Percentiles rank a stretch among this genome's conserved stretches.
Evolutionary conservation across 2,888 invertebrate genomes (phyloP).

Genomic region (Tachina lurida): DNA sequence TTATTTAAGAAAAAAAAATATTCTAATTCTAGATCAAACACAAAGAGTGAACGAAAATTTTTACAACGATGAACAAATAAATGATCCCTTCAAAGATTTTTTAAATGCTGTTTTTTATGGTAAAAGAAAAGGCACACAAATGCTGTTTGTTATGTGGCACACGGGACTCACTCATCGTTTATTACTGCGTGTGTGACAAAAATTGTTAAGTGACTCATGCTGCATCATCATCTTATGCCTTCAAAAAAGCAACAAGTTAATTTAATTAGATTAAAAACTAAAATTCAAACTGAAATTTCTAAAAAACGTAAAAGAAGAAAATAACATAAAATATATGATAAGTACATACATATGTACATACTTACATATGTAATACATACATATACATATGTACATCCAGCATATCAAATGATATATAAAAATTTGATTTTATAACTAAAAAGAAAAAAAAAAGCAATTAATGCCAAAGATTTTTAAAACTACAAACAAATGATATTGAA

Average conservation of each 20-base stretch:
- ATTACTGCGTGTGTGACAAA: constrained; percentile 61
- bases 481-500: constrained; percentile 22
- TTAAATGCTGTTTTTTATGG: constrained; percentile 16
- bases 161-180: constrained; percentile 49
- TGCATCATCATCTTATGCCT: constrained; percentile 65
- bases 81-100: constrained; percentile 64
- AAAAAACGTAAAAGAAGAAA: constrained; percentile 68
- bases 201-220: constrained; percentile 69
- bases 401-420: constrained; percentile 24
- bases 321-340: constrained; percentile 22
- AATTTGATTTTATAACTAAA: constrained; percentile 17
- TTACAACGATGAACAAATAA: constrained; percentile 49
- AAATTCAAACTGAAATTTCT: constrained; percentile 68
- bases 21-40: constrained; percentile 70
- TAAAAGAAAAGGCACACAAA: constrained; percentile 43
- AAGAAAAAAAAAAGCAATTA: constrained; percentile 25
- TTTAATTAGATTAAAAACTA: constrained; percentile 68
- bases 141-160: constrained; percentile 7
- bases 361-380: not conserved
- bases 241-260: constrained; percentile 64
- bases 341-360: not conserved
- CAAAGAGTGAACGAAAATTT: constrained; percentile 22
- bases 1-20: constrained; percentile 42
- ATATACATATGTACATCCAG: not conserved
- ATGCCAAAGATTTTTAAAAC: constrained; percentile 64